These are phyloP conservation scores for Acanthisitta chloris DNA, from an alignment of 2,113 vertebrate species.

Conservation along the genomic window DNA sequence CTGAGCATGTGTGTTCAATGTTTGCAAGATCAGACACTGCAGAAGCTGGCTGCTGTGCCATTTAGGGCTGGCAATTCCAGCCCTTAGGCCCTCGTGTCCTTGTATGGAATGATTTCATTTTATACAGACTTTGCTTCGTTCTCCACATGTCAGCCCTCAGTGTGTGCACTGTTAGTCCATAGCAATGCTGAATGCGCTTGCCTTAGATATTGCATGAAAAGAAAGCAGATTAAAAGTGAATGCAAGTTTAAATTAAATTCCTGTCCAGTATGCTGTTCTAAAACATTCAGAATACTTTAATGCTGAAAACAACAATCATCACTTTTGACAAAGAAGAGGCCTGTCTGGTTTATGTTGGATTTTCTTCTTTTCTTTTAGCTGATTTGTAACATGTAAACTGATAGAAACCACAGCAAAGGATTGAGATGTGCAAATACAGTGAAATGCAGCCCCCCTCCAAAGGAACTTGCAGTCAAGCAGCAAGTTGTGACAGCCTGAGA, in stretches of 20 bases:
- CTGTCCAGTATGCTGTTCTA: background rate
- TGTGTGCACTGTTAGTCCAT: background rate
- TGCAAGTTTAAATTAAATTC: background rate
- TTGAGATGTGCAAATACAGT: background rate
- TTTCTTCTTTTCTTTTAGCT: background rate
- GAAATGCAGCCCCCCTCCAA: background rate
- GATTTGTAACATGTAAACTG: background rate
- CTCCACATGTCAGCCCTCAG: background rate
- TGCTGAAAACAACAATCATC: background rate
- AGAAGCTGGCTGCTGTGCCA: background rate
- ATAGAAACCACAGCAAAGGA: background rate
- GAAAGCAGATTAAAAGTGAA: background rate
- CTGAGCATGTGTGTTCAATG: slow-evolving; percentile 12
- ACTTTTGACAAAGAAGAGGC: background rate
- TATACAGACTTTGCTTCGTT: background rate
- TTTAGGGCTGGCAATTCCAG: slow-evolving; percentile 26
- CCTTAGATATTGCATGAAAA: background rate
- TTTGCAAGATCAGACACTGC: slow-evolving; percentile 9
- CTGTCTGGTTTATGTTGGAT: background rate
- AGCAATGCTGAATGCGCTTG: background rate
- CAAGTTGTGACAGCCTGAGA: background rate
- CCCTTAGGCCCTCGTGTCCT: background rate
- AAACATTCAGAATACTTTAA: background rate
- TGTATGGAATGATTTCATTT: slow-evolving; percentile 17
- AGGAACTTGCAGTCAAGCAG: background rate